Base-by-base conservation (phyloP, 1,140 invertebrate genomes). In the Zaprionus taronus region DNA sequence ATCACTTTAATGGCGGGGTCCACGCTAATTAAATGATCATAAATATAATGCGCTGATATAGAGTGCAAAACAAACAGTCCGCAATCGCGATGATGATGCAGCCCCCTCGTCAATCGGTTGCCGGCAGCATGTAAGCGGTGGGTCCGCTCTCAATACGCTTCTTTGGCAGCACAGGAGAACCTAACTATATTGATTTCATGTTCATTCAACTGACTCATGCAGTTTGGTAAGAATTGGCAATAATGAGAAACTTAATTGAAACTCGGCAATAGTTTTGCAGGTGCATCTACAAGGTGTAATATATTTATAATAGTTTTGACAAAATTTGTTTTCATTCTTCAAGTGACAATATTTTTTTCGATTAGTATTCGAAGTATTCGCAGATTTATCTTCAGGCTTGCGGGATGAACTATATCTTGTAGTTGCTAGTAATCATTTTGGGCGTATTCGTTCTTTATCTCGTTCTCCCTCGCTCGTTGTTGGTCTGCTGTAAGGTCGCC, bases 1-100 rank as follows among this genome's bases (percentile, higher is more conserved):
- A 86, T 86, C 83, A 47, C 67, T 70, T 80, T 86, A 75, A 83
- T 56, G 66, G 63, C 66, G 67, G 79, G n/a, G 41, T 17, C 41
- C 81, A 72, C 63, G 79, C 61, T 72, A 63, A 81, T 85, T 81
- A 84, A 77, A 77, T 70, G 41, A 24, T 51, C 61, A 77, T 67
- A 63, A 84, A 67, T 77, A 53, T 41, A 55, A 68, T 51, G 47
- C 47, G 47, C 47, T 51, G 47, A 51, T 51, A 51, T 51, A 22
- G 47, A 51, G 20, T 51, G 47, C 47, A 51, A 51, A 51, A 51
- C 22, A 77, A 55, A 44, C 49, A 53, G 55, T n/a, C 49, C 31
- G 22, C 58, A 75, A 63, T 70, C 72, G 63, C 38, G 58, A 57
- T 70, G 58, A 57, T 75, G 66, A 57, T 70, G 67, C 72, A 75